A percentile compares a stretch with the other conserved stretches of the same genome.
These are phyloP conservation scores for Sminthopsis crassicaudata DNA, from an alignment of 2,113 vertebrate species.

Conservation along the genomic window DNA sequence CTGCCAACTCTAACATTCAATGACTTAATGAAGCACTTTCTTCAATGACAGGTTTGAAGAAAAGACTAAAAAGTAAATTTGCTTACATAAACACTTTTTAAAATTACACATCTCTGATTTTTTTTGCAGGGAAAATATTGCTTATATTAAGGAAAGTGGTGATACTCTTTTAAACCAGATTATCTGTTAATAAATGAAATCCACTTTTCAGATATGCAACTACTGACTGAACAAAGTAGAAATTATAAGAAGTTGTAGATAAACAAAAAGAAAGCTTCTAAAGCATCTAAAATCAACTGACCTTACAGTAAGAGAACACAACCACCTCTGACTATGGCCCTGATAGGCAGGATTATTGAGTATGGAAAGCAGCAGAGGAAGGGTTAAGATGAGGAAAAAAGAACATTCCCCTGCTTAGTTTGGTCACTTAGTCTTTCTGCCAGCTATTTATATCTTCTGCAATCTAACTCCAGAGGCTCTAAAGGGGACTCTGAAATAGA, in stretches of 20 bases:
- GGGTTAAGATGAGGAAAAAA: background rate
- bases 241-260: background rate
- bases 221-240: background rate
- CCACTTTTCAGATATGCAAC: background rate
- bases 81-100: background rate
- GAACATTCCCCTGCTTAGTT: background rate
- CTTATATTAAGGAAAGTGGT: background rate
- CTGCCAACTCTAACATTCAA: background rate
- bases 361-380: background rate
- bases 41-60: background rate
- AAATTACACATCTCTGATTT: background rate
- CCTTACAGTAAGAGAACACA: background rate
- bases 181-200: background rate
- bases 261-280: background rate
- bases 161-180: background rate
- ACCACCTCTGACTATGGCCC: background rate
- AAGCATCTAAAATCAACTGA: background rate
- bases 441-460: background rate
- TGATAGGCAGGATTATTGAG: background rate
- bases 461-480: background rate
- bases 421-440: background rate
- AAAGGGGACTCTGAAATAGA: background rate
- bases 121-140: background rate
- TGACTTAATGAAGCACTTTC: background rate
- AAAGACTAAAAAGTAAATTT: background rate